phyloP scores from a whole-genome alignment of 2,113 vertebrate species.

The Heliornis fulica region DNA sequence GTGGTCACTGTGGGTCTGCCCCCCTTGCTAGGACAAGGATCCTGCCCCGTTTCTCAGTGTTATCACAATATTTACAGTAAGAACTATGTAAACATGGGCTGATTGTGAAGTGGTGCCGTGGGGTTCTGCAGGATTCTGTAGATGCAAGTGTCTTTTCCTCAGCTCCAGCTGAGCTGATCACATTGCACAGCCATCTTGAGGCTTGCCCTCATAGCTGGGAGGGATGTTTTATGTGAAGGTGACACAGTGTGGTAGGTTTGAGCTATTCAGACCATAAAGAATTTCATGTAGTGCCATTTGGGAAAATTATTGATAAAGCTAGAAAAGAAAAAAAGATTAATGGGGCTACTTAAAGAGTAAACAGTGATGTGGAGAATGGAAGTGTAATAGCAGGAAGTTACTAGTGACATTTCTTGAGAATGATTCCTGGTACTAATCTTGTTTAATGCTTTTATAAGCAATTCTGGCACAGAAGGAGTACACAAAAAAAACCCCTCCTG shows the following conservation, averaged over 20 bases:
- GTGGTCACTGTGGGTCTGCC: fast-evolving
- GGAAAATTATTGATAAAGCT: not conserved
- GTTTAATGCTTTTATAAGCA: not conserved
- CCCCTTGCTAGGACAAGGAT: fast-evolving
- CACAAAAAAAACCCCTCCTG: not conserved
- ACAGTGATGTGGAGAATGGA: not conserved
- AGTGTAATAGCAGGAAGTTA: not conserved
- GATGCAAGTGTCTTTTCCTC: not conserved
- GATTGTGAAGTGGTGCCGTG: not conserved
- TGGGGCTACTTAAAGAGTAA: not conserved
- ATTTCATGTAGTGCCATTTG: not conserved
- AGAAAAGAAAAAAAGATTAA: not conserved
- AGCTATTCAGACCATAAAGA: not conserved
- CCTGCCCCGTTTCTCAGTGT: not conserved
- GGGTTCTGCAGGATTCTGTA: not conserved
- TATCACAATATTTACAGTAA: not conserved
- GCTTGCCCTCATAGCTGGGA: not conserved
- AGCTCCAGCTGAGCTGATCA: not conserved
- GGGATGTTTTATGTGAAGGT: not conserved
- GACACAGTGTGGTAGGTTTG: not conserved
- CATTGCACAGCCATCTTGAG: not conserved
- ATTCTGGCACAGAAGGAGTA: not conserved
- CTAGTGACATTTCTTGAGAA: not conserved
- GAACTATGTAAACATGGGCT: not conserved
- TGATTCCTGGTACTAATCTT: not conserved